Conservation (phyloP, 2,888 invertebrate genomes). For the Sympetrum striolatum region DNA sequence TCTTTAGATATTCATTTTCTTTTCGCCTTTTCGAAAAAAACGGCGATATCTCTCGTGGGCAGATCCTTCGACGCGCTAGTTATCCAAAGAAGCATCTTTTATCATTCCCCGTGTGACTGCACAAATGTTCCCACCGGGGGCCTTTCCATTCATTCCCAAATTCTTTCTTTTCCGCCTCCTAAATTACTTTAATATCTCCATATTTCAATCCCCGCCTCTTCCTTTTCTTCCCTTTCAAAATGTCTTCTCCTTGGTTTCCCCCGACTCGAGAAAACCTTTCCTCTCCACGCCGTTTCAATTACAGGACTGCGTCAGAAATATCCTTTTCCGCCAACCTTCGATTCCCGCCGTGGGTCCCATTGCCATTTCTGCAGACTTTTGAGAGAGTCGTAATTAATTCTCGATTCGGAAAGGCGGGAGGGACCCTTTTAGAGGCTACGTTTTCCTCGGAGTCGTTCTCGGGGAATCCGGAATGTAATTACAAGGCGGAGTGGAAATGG, state of each 20-base stretch:
- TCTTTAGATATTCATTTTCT: no score
- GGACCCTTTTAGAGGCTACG: not conserved
- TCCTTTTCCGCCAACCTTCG: not conserved
- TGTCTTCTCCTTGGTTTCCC: not conserved
- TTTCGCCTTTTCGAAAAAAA: no score
- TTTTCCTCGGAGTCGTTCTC: not conserved
- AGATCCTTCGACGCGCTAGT: not conserved
- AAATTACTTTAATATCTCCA: not conserved
- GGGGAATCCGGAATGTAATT: not conserved
- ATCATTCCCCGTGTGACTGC: not conserved
- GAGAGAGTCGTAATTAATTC: not conserved
- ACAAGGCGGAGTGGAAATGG: not conserved
- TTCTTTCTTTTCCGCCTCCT: not conserved
- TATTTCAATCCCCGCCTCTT: not conserved
- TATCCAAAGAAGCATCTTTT: not conserved
- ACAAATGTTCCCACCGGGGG: not conserved
- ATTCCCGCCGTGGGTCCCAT: not conserved
- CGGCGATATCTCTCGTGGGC: not conserved
- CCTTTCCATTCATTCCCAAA: not conserved
- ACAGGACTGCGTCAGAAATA: not conserved
- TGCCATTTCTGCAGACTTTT: not conserved
- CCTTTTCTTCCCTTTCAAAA: not conserved
- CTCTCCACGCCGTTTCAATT: not conserved
- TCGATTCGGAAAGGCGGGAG: not conserved
- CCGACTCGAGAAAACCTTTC: not conserved